Evolutionary conservation across 2,888 invertebrate species (phyloP).

Genomic region (Cyaniris semiargus): DNA sequence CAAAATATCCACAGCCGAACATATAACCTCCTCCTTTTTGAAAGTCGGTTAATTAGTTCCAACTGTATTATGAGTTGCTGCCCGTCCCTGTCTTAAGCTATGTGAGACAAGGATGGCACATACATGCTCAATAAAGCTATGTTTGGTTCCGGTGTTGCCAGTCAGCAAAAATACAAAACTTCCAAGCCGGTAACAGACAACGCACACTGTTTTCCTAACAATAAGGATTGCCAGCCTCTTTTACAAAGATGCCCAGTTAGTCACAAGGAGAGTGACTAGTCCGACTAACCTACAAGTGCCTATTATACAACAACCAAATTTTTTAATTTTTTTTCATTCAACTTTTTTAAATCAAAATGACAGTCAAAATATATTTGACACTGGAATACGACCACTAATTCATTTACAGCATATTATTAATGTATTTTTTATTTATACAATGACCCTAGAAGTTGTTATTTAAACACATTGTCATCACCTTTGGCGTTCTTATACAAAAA

Average conservation of each 20-base stretch:
- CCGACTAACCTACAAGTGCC: constrained; percentile 47
- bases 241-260: constrained; percentile 5
- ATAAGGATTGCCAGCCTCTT: not conserved
- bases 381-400: constrained; percentile 41
- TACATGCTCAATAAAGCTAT: not conserved
- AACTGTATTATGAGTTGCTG: not conserved
- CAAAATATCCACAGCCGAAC: too few species aligned
- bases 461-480: constrained; percentile 64
- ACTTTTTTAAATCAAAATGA: constrained; percentile 40
- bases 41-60: too few species aligned
- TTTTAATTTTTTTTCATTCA: constrained; percentile 41
- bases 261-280: constrained; percentile 6
- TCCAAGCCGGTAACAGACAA: not conserved
- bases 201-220: not conserved
- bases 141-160: not conserved
- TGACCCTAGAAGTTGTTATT: constrained; percentile 43
- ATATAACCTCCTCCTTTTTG: too few species aligned
- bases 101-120: not conserved
- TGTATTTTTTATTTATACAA: constrained; percentile 43
- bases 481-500: constrained; percentile 72
- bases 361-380: constrained; percentile 40
- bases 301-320: constrained; percentile 73
- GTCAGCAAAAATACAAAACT: not conserved
- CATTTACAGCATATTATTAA: constrained; percentile 67
- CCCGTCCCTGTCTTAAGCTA: not conserved